Conservation (phyloP, 2,888 invertebrate genomes). For the Dusona sp. region DNA sequence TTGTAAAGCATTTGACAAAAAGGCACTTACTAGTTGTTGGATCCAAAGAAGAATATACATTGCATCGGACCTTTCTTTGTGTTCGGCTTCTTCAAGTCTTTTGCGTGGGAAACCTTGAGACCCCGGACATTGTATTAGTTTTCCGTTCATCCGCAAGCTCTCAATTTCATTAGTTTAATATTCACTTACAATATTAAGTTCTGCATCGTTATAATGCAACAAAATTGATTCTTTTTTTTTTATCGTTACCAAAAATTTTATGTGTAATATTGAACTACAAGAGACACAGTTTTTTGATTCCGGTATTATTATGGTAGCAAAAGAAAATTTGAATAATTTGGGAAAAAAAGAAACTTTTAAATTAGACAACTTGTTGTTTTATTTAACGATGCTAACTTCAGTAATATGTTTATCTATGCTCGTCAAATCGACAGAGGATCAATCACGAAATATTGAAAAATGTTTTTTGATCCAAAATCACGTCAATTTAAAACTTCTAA, state of each 20-base stretch:
- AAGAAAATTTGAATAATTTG: background rate
- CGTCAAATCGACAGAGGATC: background rate
- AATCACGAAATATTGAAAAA: background rate
- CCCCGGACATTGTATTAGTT: conserved; percentile 71
- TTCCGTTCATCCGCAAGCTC: background rate
- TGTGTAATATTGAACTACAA: background rate
- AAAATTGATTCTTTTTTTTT: too few relatives aligned
- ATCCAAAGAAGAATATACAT: conserved; percentile 97
- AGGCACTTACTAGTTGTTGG: conserved; percentile 96
- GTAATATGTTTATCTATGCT: background rate
- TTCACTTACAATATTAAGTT: background rate
- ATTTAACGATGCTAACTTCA: background rate
- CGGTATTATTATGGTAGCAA: background rate
- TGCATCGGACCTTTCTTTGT: conserved; percentile 90
- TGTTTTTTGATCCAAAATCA: background rate
- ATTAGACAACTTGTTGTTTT: background rate
- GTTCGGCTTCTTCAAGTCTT: conserved; percentile 91
- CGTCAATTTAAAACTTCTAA: background rate
- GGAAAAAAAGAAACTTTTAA: background rate
- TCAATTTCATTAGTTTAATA: background rate
- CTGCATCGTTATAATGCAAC: background rate
- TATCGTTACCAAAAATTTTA: background rate
- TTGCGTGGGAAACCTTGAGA: conserved; percentile 91
- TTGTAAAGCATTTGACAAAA: background rate
- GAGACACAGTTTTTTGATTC: background rate